Evolutionary conservation across 2,888 invertebrate genomes (phyloP), one percentile per base, ranked within the genome.

Genomic region (Iselma pallidipennis): DNA sequence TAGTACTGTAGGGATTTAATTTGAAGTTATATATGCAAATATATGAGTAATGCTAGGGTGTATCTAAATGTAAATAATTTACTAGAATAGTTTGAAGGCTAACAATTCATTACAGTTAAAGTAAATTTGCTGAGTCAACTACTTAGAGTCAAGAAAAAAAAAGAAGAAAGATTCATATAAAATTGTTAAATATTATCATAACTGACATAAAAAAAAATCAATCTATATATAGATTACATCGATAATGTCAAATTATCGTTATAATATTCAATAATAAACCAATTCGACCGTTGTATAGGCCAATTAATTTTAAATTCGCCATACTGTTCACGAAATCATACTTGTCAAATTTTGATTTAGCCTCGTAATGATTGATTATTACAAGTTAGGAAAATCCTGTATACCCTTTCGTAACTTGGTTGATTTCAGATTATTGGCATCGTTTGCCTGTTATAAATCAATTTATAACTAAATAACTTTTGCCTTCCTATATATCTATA

Each of bases 21-120:
- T 63, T 59, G 37, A 52, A 56, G 59, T 63, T 52, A 59, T 56
- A 31, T 62, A 62, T 62, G 63, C 53, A 59, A 63, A 63, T 63
- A 49, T 58, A 59, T 63, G 55, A 55, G 55, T 52, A 59, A 59
- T 59, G 53, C 28, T 33, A 31, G 59, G 55, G 55, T 57, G 16
- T 58, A 59, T 58, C 59, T 59, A 59, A 63, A 58, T 63, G 59
- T 59, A 63, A 63, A 63, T 59, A 63, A 59, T 61, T 61, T 56
- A 21, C 45, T 52, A 48, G 31, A 61, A 55, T 61, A 56, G 50
- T 63, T 63, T 57, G 37, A 57, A 52, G 37, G 33, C 54, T 49
- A 53, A 57, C 53, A 57, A 60, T 60, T 42, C 59, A 33, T 59
- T 51, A 51, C 5, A 33, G n/a, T 33, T 33, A 5, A 5, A 33